Evolutionary conservation across 2,888 invertebrate genomes (phyloP).

Genomic region (Taphrorychus bicolor): DNA sequence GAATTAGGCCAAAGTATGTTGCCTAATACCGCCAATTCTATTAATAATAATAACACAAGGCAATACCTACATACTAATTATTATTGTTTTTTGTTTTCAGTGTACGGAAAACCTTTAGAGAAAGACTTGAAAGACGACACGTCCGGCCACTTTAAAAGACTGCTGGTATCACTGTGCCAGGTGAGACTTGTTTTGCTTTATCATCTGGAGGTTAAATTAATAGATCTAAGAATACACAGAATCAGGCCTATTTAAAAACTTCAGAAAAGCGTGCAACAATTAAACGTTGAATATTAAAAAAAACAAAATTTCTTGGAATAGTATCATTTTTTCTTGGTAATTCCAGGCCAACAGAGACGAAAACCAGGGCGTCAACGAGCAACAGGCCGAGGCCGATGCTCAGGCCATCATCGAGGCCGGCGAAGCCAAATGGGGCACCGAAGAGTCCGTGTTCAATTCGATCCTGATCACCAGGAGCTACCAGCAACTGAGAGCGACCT

Average conservation of each 20-base stretch:
- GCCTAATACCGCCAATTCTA: too few species aligned
- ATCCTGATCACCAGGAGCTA: slow-evolving; percentile 88
- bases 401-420: slow-evolving; percentile 79
- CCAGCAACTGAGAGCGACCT: slow-evolving; percentile 84
- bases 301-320: too few species aligned
- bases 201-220: not conserved
- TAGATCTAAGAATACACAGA: too few species aligned
- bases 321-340: not conserved
- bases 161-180: slow-evolving; percentile 86
- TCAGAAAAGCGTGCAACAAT: too few species aligned
- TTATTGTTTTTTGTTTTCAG: slow-evolving; percentile 61
- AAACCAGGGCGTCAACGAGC: slow-evolving; percentile 83
- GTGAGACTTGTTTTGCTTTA: slow-evolving; percentile 43
- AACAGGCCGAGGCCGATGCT: slow-evolving; percentile 82
- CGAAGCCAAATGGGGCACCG: slow-evolving; percentile 88
- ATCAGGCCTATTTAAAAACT: too few species aligned
- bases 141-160: slow-evolving; percentile 92
- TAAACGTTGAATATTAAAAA: too few species aligned
- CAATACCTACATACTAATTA: too few species aligned
- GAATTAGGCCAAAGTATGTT: too few species aligned
- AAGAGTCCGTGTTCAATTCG: slow-evolving; percentile 86
- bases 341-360: slow-evolving; percentile 83
- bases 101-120: slow-evolving; percentile 82
- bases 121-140: slow-evolving; percentile 90
- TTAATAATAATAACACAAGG: too few species aligned